Base-by-base conservation (phyloP, 2,113 vertebrate genomes). In the Falco punctatus region DNA sequence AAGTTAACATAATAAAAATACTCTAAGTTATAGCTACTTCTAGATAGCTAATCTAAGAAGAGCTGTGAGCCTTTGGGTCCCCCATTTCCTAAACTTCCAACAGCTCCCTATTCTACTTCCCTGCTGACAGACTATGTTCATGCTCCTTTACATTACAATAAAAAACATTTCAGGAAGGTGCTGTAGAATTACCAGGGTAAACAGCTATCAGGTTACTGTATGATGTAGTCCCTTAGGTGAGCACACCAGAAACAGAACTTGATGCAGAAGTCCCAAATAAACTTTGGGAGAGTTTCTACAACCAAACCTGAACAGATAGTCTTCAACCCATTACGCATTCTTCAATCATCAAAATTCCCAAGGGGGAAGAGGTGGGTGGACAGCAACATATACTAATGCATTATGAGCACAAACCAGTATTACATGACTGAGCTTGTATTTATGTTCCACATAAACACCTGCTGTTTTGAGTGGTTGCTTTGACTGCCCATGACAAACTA, bases 331-430 rank as follows among this genome's bases (percentile, higher is more conserved):
- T 70, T 33, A 69, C 13, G 23, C 20, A 49, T 49, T 44, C 49
- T 35, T 89, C 69, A 77, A 11, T 33, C 81, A 58, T 5, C 27
- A 84, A 93, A 92, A 94, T 17, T 74, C 72, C 23, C 13, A 71
- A 48, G 5, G 7, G 3, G 7, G 21, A 38, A 10, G 17, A 40
- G 13, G 11, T 40, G 35, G 11, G 10, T 4, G 2, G 3, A 42
- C 42, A 42, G 38, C 42, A 42, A 42, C 3, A 33, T 6, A 4
- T 2, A 12, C 7, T 67, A 44, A 55, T 49, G 5, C 19, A n/a
- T 22, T 27, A 33, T 4, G 9, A 51, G 20, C 46, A 54, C 23
- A 90, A 86, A 48, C 7, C n/a, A 93, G 49, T 15, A 52, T n/a
- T 6, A 33, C 33, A 16, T 21, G 66, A 22, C 62, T 61, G 7